Evolutionary conservation across 2,113 vertebrate species (phyloP).

Genomic region (Mastomys natalensis): DNA sequence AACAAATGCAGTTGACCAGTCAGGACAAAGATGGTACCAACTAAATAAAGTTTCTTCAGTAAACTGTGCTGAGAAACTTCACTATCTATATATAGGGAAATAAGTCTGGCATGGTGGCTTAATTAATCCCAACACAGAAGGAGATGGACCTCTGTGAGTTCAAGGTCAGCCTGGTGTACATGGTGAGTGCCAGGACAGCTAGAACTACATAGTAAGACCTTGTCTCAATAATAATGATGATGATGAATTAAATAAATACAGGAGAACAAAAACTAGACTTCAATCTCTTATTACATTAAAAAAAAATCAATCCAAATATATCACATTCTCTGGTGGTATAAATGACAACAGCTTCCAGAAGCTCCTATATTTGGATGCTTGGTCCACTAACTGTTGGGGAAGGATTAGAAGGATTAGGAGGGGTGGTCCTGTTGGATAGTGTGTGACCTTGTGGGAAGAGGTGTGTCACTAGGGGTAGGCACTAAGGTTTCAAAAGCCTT

Average conservation of each 20-base stretch:
- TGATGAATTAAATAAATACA: neutral
- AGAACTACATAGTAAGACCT: neutral
- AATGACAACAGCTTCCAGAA: neutral
- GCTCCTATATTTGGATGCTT: neutral
- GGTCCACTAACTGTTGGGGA: neutral
- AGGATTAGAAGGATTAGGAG: neutral
- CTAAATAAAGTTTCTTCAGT: neutral
- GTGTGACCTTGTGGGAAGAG: neutral
- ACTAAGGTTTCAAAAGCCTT: neutral
- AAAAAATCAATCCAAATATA: constrained; percentile 18
- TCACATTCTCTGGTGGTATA: neutral
- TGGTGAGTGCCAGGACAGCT: neutral
- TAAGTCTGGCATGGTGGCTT: neutral
- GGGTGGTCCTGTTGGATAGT: neutral
- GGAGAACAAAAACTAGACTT: neutral
- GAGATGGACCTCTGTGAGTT: neutral
- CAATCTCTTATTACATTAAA: neutral
- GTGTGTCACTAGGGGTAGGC: neutral
- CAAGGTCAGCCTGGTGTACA: neutral
- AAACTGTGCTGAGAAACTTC: neutral
- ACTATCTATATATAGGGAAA: neutral
- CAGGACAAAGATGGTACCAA: neutral
- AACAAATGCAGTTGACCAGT: neutral
- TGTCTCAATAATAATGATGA: neutral
- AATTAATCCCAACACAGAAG: neutral